These are phyloP conservation scores for Drosophila serrata DNA, from an alignment of 1,140 invertebrate species.

Conservation along the genomic window DNA sequence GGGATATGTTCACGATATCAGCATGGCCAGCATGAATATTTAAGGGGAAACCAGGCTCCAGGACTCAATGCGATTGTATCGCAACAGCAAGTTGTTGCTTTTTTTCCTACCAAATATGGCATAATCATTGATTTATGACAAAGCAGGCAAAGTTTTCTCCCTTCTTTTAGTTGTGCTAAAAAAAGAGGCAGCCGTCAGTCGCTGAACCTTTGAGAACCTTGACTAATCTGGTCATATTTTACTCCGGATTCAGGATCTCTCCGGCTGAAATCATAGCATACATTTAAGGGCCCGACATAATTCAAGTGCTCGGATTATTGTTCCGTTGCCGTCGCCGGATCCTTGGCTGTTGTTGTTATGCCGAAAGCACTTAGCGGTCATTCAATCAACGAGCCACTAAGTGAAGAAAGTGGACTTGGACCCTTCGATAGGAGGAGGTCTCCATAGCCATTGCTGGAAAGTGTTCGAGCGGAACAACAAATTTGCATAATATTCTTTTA, in stretches of 20 bases:
- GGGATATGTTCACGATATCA: slow-evolving; percentile 14
- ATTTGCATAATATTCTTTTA: slow-evolving; percentile 78
- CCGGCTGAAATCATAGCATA: slow-evolving; percentile 22
- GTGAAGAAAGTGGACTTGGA: slow-evolving; percentile 30
- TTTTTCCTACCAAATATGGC: slow-evolving; percentile 21
- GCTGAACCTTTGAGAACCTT: slow-evolving; percentile 20
- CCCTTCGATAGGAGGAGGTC: slow-evolving; percentile 3
- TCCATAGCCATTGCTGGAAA: slow-evolving; percentile 57
- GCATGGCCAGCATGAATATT: slow-evolving; percentile 12
- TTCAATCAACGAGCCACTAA: slow-evolving; percentile 65
- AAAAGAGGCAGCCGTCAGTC: slow-evolving; percentile 27
- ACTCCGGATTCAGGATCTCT: slow-evolving; percentile 1
- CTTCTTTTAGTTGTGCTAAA: slow-evolving; percentile 5
- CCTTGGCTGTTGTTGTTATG: slow-evolving; percentile 30
- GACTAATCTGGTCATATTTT: slow-evolving; percentile 14
- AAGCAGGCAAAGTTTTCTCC: slow-evolving; percentile 4
- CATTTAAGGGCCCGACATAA: slow-evolving; percentile 19
- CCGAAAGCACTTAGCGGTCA: slow-evolving; percentile 68
- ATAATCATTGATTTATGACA: slow-evolving; percentile 74
- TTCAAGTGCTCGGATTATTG: slow-evolving; percentile 31
- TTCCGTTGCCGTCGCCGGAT: slow-evolving; percentile 1
- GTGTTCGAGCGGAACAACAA: slow-evolving; percentile 73
- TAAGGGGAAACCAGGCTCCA: slow-evolving; percentile 1
- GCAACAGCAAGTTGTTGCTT: neutral
- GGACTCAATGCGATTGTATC: slow-evolving; percentile 11